Evolutionary conservation across 2,888 invertebrate genomes (phyloP).

Genomic region (Tyria jacobaeae): DNA sequence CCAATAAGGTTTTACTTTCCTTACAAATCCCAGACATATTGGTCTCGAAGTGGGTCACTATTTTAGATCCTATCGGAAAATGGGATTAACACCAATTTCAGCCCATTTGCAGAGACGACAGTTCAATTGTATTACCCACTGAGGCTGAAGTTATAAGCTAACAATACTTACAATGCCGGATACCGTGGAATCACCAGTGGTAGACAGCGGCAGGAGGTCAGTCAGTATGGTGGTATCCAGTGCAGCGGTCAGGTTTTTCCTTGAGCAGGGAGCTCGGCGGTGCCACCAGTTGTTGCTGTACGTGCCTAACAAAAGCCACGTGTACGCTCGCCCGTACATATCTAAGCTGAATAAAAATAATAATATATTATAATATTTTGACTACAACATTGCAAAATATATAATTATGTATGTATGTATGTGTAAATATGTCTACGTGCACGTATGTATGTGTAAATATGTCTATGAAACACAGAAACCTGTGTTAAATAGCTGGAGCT

Average conservation of each 20-base stretch:
- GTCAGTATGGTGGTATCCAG: slow-evolving; percentile 96
- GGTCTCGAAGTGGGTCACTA: no score
- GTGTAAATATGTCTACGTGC: no score
- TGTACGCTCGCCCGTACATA: slow-evolving; percentile 97
- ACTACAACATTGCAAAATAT: no score
- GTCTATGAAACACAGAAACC: no score
- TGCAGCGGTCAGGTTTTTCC: slow-evolving; percentile 91
- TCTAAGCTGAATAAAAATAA: slow-evolving; percentile 85
- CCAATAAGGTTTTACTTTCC: no score
- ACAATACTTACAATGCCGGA: slow-evolving; percentile 94
- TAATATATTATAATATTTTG: no score
- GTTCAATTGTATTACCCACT: neutral
- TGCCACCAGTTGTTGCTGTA: slow-evolving; percentile 93
- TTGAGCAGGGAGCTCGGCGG: slow-evolving; percentile 89
- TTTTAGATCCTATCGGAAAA: no score
- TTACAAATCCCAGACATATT: no score
- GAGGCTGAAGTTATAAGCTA: neutral
- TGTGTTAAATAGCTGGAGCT: no score
- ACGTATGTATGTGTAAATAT: no score
- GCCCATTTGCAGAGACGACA: neutral
- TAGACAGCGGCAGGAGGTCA: slow-evolving; percentile 94
- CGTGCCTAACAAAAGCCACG: slow-evolving; percentile 97
- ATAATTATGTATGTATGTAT: no score
- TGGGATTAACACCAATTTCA: neutral
- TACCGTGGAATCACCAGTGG: slow-evolving; percentile 94